Conservation (phyloP, 2,113 vertebrate species). For the Sander lucioperca region DNA sequence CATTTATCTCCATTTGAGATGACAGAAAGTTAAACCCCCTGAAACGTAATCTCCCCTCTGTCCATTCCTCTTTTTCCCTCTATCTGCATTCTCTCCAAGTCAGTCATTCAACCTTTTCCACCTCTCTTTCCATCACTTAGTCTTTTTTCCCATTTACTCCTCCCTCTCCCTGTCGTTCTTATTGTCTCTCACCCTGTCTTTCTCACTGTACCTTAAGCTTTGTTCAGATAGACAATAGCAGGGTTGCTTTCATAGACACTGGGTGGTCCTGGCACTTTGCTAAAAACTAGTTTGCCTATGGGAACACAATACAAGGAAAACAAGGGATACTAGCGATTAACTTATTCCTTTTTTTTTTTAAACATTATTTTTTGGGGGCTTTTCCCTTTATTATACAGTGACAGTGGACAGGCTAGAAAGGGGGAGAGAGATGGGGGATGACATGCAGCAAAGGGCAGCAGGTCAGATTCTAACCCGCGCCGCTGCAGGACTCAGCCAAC, state of each 20-base stretch:
- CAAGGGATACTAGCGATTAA: too few species aligned
- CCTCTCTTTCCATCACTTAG: constrained; percentile 1
- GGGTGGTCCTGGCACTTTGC: background rate
- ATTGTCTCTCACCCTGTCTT: background rate
- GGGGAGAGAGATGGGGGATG: too few species aligned
- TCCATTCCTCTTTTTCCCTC: constrained; percentile 11
- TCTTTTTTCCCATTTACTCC: constrained; percentile 12
- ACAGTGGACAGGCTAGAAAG: too few species aligned
- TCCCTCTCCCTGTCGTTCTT: background rate
- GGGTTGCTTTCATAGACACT: background rate
- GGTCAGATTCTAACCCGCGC: too few species aligned
- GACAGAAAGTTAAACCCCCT: constrained; percentile 51
- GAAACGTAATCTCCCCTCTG: constrained; percentile 23
- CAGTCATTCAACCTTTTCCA: constrained; percentile 5
- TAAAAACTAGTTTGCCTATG: too few species aligned
- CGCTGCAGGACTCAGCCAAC: too few species aligned
- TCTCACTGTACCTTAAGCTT: background rate
- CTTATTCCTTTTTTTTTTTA: too few species aligned
- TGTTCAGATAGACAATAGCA: background rate
- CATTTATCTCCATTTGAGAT: constrained; percentile 65
- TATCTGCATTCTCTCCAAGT: constrained; percentile 26
- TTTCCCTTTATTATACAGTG: too few species aligned
- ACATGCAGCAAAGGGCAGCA: too few species aligned
- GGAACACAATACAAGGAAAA: too few species aligned
- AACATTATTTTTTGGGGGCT: too few species aligned